These are phyloP conservation scores for Caprella mutica DNA, from an alignment of 2,888 invertebrate genomes.

Conservation along the genomic window DNA sequence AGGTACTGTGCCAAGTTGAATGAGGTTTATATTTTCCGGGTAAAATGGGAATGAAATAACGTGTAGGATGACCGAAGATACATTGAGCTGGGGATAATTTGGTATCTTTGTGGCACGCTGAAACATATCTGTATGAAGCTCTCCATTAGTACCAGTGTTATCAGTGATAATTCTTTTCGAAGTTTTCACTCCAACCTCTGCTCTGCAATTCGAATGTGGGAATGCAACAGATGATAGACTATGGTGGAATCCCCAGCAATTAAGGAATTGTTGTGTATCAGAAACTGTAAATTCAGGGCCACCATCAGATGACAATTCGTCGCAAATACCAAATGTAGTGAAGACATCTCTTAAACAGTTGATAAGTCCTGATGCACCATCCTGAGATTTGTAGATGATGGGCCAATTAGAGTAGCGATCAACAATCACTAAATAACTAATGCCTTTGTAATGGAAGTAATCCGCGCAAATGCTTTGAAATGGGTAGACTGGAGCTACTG, in stretches of 20 bases:
- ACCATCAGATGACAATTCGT: background rate
- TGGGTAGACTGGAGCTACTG: background rate
- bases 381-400: background rate
- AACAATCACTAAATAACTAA: conserved; percentile 9
- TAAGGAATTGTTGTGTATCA: background rate
- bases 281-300: background rate
- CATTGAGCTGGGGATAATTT: background rate
- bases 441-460: conserved; percentile 7
- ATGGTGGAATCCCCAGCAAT: background rate
- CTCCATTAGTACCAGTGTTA: background rate
- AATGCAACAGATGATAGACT: background rate
- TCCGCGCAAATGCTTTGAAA: background rate
- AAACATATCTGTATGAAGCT: background rate
- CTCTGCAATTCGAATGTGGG: background rate
- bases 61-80: background rate
- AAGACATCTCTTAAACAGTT: too few species aligned
- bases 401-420: conserved; percentile 14
- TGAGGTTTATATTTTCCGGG: background rate
- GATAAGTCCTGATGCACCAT: background rate
- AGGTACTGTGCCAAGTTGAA: background rate
- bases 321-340: too few species aligned
- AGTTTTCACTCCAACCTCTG: background rate
- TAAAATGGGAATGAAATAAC: background rate
- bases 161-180: background rate
- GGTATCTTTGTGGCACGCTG: background rate